These are phyloP conservation scores for Pao palembangensis DNA, from an alignment of 2,113 vertebrate genomes.

Conservation along the genomic window DNA sequence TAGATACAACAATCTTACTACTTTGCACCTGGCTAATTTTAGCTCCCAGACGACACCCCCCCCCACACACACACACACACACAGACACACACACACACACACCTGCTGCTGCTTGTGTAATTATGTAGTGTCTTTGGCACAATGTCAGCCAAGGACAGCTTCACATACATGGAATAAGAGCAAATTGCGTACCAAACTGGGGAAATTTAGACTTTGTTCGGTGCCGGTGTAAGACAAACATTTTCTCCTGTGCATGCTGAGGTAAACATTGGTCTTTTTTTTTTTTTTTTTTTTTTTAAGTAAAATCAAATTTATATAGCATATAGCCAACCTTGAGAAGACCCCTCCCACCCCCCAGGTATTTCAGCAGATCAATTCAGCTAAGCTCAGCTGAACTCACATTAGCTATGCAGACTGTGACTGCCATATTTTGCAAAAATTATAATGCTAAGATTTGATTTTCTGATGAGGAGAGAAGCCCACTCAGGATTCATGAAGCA, in stretches of 20 bases:
- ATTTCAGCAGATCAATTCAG: slow-evolving; percentile 56
- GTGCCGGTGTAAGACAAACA: no score
- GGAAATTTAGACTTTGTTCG: no score
- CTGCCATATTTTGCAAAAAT: slow-evolving; percentile 58
- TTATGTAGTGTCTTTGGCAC: slow-evolving; percentile 41
- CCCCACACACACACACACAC: no score
- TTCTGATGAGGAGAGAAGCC: slow-evolving; percentile 45
- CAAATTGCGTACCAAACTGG: no score
- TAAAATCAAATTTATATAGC: no score
- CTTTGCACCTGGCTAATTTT: slow-evolving; percentile 66
- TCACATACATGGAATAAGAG: slow-evolving; percentile 4
- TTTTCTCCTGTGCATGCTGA: no score
- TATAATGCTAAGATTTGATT: slow-evolving; percentile 51
- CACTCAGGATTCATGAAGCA: slow-evolving; percentile 31
- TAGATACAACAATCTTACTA: slow-evolving; percentile 20
- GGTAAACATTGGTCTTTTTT: no score
- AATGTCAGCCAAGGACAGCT: slow-evolving; percentile 30
- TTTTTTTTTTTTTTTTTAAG: no score
- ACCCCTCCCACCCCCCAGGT: no score
- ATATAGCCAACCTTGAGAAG: no score
- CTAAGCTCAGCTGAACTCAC: slow-evolving; percentile 49
- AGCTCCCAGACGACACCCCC: slow-evolving; percentile 37
- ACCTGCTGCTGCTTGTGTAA: slow-evolving; percentile 46
- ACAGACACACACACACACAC: slow-evolving; percentile 22
- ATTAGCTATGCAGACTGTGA: slow-evolving; percentile 54